Evolutionary conservation across 1,140 invertebrate genomes (phyloP), one percentile per base, ranked within the genome.

Genomic region (Caenorhabditis tropicalis): DNA sequence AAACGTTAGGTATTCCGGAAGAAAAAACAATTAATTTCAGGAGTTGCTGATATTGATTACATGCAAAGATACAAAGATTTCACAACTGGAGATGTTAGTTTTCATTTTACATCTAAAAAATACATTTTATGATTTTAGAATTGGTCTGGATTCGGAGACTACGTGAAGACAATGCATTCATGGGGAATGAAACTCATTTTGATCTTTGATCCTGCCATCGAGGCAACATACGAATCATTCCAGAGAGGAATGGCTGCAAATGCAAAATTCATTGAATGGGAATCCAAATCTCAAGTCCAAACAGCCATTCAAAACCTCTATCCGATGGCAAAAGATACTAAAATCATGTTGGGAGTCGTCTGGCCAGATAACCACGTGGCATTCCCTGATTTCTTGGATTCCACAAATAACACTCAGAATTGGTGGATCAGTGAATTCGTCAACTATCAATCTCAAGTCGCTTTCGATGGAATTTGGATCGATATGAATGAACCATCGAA

Each of bases 41-140:
- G 15, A 16, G 87, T 86, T 51, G 79, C 88, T n/a, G 89, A 90
- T 81, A 94, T 97, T 85, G 96, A 97, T 92, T 96, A 97, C 89
- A 97, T 97, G 96, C 92, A 94, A 16, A 93, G 94, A 56, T 93
- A 93, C 79, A 96, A 95, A 90, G 95, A 96, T 92, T 97, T 97
- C 90, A 96, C 95, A 0, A 94, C 94, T 85, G 94, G 96, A 89
- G 48, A 79, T 46, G 82, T 83, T 21, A 81, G 46, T 39, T 27
- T 9, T n/a, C n/a, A n/a, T 56, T 15, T 9, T 10, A n/a, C 33
- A 5, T 27, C 9, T 10, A 27, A 27, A 19, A 33, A 33, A 33
- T 7, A 19, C 33, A 19, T 65, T 7, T 33, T 6, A 19, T 33
- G 15, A 27, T 27, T 70, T 83, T 36, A 87, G 87, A 81, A 85